A percentile compares a stretch with the other conserved stretches of the same genome.
phyloP scores from a whole-genome alignment of 2,888 invertebrate species.

The Bembecia ichneumoniformis region DNA sequence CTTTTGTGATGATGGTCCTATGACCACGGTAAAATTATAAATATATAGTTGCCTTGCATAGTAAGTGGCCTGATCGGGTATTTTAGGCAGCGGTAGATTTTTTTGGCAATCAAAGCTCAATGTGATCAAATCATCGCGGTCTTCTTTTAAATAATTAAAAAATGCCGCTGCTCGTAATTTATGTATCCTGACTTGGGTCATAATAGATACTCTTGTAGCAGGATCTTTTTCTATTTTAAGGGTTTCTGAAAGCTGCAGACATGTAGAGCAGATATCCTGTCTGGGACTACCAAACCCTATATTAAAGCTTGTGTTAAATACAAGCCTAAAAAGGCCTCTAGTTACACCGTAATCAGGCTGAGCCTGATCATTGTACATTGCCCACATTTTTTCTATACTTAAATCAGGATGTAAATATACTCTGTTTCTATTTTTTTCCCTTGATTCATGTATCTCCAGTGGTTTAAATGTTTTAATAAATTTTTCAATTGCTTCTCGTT shows the following conservation, averaged over 20 bases:
- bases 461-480: conserved; percentile 5
- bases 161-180: conserved; percentile 2
- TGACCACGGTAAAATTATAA: conserved; percentile 4
- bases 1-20: background rate
- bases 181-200: conserved; percentile 4
- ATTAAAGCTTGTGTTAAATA: conserved; percentile 7
- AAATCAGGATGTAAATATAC: conserved; percentile 5
- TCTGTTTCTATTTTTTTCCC: conserved; percentile 3
- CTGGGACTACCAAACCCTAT: conserved; percentile 7
- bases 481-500: conserved; percentile 5
- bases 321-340: conserved; percentile 5
- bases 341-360: conserved; percentile 3
- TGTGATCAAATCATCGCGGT: background rate
- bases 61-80: conserved; percentile 24
- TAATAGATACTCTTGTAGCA: background rate
- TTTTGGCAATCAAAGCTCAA: too few relatives aligned
- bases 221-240: conserved; percentile 2
- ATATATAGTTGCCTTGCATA: conserved; percentile 19
- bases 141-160: conserved; percentile 1
- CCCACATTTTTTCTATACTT: conserved; percentile 5
- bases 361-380: conserved; percentile 7
- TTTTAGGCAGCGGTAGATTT: conserved; percentile 20
- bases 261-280: conserved; percentile 6
- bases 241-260: conserved; percentile 3
- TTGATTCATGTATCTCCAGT: conserved; percentile 3